These are phyloP conservation scores for Schizaphis graminum DNA, from an alignment of 2,888 invertebrate species.

Conservation along the genomic window DNA sequence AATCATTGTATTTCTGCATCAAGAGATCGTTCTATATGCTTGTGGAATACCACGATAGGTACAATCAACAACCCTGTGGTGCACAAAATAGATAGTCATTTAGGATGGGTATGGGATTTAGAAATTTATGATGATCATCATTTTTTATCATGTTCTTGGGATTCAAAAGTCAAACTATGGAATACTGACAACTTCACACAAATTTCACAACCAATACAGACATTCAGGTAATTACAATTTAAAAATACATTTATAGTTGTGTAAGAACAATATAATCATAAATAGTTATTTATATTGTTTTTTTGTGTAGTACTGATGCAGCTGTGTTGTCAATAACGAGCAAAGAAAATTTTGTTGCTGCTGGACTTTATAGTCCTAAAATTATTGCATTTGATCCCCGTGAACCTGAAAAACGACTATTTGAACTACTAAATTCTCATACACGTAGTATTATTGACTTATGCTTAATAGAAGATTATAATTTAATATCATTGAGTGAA, in stretches of 20 bases:
- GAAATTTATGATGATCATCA: conserved; percentile 21
- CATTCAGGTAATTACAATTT: conserved; percentile 38
- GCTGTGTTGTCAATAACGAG: conserved; percentile 45
- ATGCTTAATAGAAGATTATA: conserved; percentile 52
- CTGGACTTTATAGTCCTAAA: conserved; percentile 33
- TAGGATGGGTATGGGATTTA: conserved; percentile 60
- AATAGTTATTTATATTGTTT: neutral
- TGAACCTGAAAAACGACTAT: conserved; percentile 35
- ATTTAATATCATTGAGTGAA: conserved; percentile 62
- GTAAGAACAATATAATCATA: neutral
- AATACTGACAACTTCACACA: conserved; percentile 23
- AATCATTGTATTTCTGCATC: conserved; percentile 48
- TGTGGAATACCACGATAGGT: neutral
- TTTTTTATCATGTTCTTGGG: conserved; percentile 59
- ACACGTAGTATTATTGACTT: conserved; percentile 50
- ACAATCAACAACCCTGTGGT: neutral
- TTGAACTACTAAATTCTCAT: conserved; percentile 50
- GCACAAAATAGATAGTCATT: conserved; percentile 47
- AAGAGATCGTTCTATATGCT: conserved; percentile 58
- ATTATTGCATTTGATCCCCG: conserved; percentile 53
- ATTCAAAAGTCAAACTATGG: conserved; percentile 57
- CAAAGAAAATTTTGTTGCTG: conserved; percentile 58
- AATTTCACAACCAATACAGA: conserved; percentile 10
- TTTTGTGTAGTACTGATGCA: conserved; percentile 27
- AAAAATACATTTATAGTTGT: neutral